phyloP scores from a whole-genome alignment of 2,797 vertebrate species.

The Manis javanica region DNA sequence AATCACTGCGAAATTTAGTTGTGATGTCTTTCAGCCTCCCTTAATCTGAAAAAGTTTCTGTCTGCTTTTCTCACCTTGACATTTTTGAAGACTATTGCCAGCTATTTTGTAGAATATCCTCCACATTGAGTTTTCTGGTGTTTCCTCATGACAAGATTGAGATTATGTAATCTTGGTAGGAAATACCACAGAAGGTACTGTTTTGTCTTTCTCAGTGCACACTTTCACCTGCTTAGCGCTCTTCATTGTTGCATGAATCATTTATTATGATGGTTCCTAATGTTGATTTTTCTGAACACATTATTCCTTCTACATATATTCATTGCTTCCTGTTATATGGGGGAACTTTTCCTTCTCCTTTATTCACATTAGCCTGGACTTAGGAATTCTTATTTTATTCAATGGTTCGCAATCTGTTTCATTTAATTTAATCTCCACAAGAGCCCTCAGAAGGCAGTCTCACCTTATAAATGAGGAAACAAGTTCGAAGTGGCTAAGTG shows the following conservation, averaged over 20 bases:
- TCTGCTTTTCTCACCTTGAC: not conserved
- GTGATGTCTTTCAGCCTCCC: not conserved
- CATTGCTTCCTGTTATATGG: not conserved
- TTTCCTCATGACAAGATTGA: constrained; percentile 28
- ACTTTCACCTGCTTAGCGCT: not conserved
- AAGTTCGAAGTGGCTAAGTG: not conserved
- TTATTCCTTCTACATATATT: not conserved
- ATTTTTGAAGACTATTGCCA: not conserved
- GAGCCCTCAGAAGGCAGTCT: not conserved
- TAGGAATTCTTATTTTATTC: not conserved
- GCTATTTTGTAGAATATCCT: constrained; percentile 39
- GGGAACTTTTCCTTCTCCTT: constrained; percentile 19
- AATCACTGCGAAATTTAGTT: not conserved
- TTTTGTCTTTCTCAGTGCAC: not conserved
- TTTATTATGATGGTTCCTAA: not conserved
- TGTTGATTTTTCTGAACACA: not conserved
- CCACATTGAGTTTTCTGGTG: constrained; percentile 21
- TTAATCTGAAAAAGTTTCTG: constrained; percentile 37
- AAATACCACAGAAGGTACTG: not conserved
- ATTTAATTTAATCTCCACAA: constrained; percentile 5
- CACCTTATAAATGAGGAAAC: constrained; percentile 1
- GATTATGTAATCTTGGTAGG: not conserved
- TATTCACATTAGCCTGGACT: constrained; percentile 22
- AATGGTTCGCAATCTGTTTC: not conserved
- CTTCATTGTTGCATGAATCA: constrained; percentile 21